Base-by-base conservation (phyloP, 2,113 vertebrate genomes). In the Bucco capensis region DNA sequence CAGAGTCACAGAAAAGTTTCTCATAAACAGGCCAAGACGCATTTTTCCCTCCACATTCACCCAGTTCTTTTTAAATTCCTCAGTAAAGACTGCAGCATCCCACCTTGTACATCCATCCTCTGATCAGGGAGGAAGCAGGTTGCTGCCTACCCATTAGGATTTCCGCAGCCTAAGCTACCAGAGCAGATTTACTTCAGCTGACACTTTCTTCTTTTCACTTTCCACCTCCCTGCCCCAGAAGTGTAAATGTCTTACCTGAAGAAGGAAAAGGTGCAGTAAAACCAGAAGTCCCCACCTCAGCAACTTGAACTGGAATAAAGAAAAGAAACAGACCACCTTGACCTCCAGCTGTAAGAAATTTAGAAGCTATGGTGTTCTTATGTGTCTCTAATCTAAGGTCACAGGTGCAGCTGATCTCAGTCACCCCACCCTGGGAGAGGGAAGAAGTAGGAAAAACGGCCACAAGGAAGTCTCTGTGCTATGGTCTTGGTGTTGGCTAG, bases 221-320 rank as follows among this genome's bases (percentile, higher is more conserved):
- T 77, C 50, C 31, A 66, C 3, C 4, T 14, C 9, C 2, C 3
- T 9, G 4, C 12, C 2, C 2, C 3, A 7, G 5, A 3, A 78
- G 12, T 18, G 13, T 17, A 88, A 74, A 35, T 9, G 0, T 37
- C 73, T 70, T 83, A 90, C 51, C 47, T 35, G 30, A 75, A 9
- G 3, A 22, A 81, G 14, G 2, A 58, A 78, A 86, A 77, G 1
- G 13, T 18, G 2, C 28, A 49, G 9, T 14, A 83, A 58, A 83
- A 35, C 5, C 37, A 86, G 16, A 21, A 86, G 8, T 7, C 21
- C 38, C 8, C 5, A 56, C 7, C 11, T 58, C 51, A 86, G 24
- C 35, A 77, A 3, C 42, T 31, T 62, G 8, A 91, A 10, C 13
- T 10, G 3, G 27, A 72, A 51, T 5, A 33, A 83, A 8, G 24